Base-by-base conservation (phyloP, 1,140 invertebrate species). In the Cotesia vestalis region DNA sequence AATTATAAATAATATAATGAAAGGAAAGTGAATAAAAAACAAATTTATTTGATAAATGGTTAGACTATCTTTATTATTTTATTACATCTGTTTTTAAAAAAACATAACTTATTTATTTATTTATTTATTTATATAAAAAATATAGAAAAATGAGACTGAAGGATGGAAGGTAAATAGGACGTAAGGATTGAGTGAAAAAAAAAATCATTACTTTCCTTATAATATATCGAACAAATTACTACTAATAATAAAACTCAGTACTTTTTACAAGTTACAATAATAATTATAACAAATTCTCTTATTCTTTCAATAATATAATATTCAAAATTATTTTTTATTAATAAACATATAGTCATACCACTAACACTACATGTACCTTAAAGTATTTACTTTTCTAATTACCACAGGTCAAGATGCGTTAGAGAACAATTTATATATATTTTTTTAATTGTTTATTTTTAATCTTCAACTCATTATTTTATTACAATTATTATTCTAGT, bases 201-300 rank as follows among this genome's bases (percentile, higher is more conserved):
- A 40, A 40, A 40, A 83, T 84, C 78, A 81, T 82, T 83, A 85
- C 74, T 78, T 83, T 79, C 78, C 78, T 83, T 46, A 46, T 46
- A 46, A 46, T 83, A 46, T 83, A 83, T 68, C 62, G 72, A 80
- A 77, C 81, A 83, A 46, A 69, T 85, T 83, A 84, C 83, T 82
- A 83, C 81, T 83, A 84, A 85, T 83, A 84, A 85, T 86, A 85
- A 86, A 85, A 85, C 80, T 86, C 84, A 86, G 85, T 86, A 86
- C 85, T 86, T 86, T 85, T 85, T 86, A 86, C 85, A 86, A 83
- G 80, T 84, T 85, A 84, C 81, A 85, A 85, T 80, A 84, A 85
- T 85, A 85, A 79, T 80, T 83, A 85, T 85, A 86, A 86, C 85
- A 86, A 85, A 80, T 81, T 85, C 75, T 81, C 82, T 81, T 77